These are phyloP conservation scores for Hylyphantes graminicola DNA, from an alignment of 1,140 invertebrate species.

Conservation along the genomic window DNA sequence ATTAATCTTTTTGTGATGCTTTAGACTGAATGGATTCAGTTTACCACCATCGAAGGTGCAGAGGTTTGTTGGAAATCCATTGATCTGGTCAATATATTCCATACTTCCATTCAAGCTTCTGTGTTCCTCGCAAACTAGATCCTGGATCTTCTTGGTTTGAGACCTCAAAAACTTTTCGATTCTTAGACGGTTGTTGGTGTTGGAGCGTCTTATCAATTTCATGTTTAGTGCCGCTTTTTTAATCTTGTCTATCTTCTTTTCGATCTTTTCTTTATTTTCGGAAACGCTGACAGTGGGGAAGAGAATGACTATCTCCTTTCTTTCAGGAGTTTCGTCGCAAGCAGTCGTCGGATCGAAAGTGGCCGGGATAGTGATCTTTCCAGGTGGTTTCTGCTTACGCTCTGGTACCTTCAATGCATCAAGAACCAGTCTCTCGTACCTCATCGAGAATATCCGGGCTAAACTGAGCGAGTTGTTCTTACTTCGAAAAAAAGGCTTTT, in stretches of 20 bases:
- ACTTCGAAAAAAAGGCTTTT: slow-evolving; percentile 7
- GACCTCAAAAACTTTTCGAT: slow-evolving; percentile 44
- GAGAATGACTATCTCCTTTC: not conserved
- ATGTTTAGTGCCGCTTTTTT: slow-evolving; percentile 44
- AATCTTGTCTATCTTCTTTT: slow-evolving; percentile 53
- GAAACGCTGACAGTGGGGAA: slow-evolving; percentile 50
- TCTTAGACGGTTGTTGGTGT: slow-evolving; percentile 30
- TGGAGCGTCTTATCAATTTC: slow-evolving; percentile 29
- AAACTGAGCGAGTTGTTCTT: slow-evolving; percentile 34
- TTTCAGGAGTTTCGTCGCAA: not conserved
- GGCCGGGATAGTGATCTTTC: slow-evolving; percentile 33
- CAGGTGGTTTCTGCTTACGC: slow-evolving; percentile 24
- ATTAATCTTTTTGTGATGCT: slow-evolving; percentile 19
- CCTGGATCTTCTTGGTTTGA: slow-evolving; percentile 47
- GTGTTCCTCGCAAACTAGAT: slow-evolving; percentile 42
- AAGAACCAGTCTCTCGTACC: slow-evolving; percentile 7
- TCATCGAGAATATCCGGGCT: slow-evolving; percentile 34
- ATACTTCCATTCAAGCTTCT: slow-evolving; percentile 13
- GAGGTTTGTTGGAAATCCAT: not conserved
- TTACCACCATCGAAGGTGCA: not conserved
- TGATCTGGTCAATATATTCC: not conserved
- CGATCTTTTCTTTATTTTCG: slow-evolving; percentile 55
- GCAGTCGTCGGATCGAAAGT: slow-evolving; percentile 15
- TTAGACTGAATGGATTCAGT: not conserved
- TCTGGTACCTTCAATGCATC: slow-evolving; percentile 7